Conservation (phyloP, 2,888 invertebrate genomes). For the Idaea aversata region DNA sequence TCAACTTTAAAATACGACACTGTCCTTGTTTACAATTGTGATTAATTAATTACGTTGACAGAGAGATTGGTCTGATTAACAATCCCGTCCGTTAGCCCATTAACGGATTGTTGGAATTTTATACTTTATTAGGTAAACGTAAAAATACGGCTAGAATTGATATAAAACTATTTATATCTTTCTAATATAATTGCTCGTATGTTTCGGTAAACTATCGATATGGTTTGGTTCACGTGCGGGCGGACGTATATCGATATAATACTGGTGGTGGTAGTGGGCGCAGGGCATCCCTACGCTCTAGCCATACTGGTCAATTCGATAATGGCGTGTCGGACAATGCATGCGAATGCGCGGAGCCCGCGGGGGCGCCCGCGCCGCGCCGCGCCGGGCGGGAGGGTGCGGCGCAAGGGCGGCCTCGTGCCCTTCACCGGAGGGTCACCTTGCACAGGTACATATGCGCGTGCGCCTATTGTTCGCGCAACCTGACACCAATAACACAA, state of each 20-base stretch:
- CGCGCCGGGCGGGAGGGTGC: slow-evolving; percentile 44
- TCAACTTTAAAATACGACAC: slow-evolving; percentile 30
- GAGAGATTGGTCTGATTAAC: slow-evolving; percentile 33
- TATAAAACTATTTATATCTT: slow-evolving; percentile 12
- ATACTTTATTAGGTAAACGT: slow-evolving; percentile 27
- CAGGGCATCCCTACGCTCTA: slow-evolving; percentile 32
- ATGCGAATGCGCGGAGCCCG: slow-evolving; percentile 53
- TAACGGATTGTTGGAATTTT: slow-evolving; percentile 28
- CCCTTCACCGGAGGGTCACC: slow-evolving; percentile 75
- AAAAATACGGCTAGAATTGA: slow-evolving; percentile 12
- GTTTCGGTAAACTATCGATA: slow-evolving; percentile 17
- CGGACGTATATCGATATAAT: slow-evolving; percentile 18
- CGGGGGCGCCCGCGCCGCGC: slow-evolving; percentile 40
- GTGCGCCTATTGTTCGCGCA: slow-evolving; percentile 73
- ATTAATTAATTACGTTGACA: slow-evolving; percentile 34
- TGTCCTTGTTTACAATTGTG: slow-evolving; percentile 33
- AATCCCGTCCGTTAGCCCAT: slow-evolving; percentile 31
- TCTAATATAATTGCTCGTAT: slow-evolving; percentile 4
- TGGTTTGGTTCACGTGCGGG: neutral
- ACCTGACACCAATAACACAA: slow-evolving; percentile 60
- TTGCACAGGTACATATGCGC: slow-evolving; percentile 71
- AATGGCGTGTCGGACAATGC: slow-evolving; percentile 69
- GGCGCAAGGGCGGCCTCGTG: slow-evolving; percentile 67
- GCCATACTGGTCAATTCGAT: slow-evolving; percentile 62
- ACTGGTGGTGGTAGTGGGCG: slow-evolving; percentile 5